Base-by-base conservation (phyloP, 2,797 vertebrate genomes). In the Tokudaia muenninki region DNA sequence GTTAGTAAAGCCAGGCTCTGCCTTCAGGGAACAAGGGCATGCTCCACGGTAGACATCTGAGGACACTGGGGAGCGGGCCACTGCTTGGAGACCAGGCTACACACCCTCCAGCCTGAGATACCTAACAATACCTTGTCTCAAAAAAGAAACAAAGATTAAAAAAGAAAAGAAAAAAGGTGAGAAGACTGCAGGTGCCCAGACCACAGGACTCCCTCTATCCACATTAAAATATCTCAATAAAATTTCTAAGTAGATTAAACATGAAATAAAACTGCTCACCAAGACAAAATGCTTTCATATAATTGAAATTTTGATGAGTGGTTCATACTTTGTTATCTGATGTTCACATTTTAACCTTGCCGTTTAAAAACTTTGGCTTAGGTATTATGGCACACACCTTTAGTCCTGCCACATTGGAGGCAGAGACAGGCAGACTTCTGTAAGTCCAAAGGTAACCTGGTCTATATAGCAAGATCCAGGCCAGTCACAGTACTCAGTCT, bases 1-100 rank as follows among this genome's bases (percentile, higher is more conserved):
- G 72, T 10, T 5, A 37, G 47, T 2, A 4, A 65, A 44, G 57
- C 80, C 75, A 16, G 21, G 52, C 9, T 52, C 57, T 41, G 74
- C 78, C 83, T 88, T 34, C 65, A 17, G 3, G 70, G 50, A 47
- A 47, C 24, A 31, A 89, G 67, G 59, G 21, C 37, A 22, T 0
- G 3, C n/a, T 52, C 52, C 1, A 0, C 16, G 3, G 21, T 14
- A 14, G 31, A n/a, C 19, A 13, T 31, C 16, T 24, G 41, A 70
- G 72, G 61, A 24, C 29, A 13, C 0, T 0, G 0, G 17, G 9
- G 24, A 59, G 1, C 0, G 3, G 65, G 52, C 34, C 6, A 16
- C 75, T 41, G 50, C 75, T 26, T 61, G 16, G 0, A 63, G 61
- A 87, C 31, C 41, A 87, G 70, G 72, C 74, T 63, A 50, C 57